phyloP scores from a whole-genome alignment of 2,113 vertebrate genomes.

The Ramphastos sulfuratus region DNA sequence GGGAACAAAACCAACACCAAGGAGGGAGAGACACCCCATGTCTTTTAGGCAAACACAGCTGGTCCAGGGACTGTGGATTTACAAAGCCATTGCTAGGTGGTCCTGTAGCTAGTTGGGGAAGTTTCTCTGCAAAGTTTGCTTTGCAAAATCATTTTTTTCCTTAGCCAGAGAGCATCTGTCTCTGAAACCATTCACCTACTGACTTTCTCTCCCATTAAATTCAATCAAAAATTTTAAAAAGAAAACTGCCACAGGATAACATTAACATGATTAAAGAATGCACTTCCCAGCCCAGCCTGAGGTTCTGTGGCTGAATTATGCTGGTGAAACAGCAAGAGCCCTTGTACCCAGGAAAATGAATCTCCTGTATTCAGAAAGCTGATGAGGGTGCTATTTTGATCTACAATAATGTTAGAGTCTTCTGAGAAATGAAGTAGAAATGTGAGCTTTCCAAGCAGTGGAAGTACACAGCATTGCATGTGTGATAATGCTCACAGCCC shows the following conservation, averaged over 20 bases:
- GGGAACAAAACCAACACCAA: not conserved
- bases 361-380: not conserved
- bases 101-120: fast-evolving
- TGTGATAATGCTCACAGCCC: not conserved
- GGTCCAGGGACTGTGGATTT: not conserved
- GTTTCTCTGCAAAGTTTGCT: not conserved
- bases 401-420: not conserved
- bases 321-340: slow-evolving; percentile 3
- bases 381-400: not conserved
- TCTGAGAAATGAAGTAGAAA: not conserved
- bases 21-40: not conserved
- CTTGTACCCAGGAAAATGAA: not conserved
- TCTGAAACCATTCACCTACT: not conserved
- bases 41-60: not conserved
- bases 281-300: not conserved
- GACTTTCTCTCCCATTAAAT: slow-evolving; percentile 1
- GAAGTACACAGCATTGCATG: not conserved
- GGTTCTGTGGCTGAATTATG: not conserved
- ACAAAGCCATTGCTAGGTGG: not conserved
- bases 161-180: not conserved
- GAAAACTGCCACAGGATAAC: not conserved
- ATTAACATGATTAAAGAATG: slow-evolving; percentile 27
- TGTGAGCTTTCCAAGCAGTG: not conserved
- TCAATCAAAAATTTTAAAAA: not conserved
- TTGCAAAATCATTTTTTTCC: not conserved